Evolutionary conservation across 2,888 invertebrate genomes (phyloP).

Genomic region (Cheilosia soror): DNA sequence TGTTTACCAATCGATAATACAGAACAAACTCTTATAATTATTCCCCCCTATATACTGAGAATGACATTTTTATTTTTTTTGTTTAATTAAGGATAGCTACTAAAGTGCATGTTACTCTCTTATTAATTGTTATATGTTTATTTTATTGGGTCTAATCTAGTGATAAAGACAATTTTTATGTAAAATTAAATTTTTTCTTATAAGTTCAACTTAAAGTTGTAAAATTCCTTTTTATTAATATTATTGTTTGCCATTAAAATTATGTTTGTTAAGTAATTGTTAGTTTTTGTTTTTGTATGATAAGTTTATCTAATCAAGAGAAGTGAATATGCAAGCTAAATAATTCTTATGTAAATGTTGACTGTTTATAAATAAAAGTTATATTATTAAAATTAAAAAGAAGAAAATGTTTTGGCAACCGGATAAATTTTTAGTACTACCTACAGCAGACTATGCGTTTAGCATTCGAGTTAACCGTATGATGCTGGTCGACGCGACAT

Average conservation of each 20-base stretch:
- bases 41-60: slow-evolving; percentile 10
- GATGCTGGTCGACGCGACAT: too few species aligned
- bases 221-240: slow-evolving; percentile 36
- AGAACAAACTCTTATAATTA: slow-evolving; percentile 17
- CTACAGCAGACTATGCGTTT: too few species aligned
- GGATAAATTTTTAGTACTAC: too few species aligned
- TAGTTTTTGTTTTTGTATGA: slow-evolving; percentile 17
- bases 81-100: slow-evolving; percentile 45
- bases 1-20: slow-evolving; percentile 29
- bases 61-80: slow-evolving; percentile 30
- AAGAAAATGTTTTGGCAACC: neutral
- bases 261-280: slow-evolving; percentile 38
- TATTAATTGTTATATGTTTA: slow-evolving; percentile 11
- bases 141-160: slow-evolving; percentile 44
- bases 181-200: slow-evolving; percentile 16
- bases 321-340: slow-evolving; percentile 32
- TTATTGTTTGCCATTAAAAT: slow-evolving; percentile 47
- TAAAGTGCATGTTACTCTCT: slow-evolving; percentile 25
- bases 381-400: slow-evolving; percentile 30
- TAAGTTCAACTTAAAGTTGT: slow-evolving; percentile 40
- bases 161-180: slow-evolving; percentile 43
- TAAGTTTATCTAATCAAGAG: slow-evolving; percentile 20
- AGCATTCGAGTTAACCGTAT: too few species aligned
- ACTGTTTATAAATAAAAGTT: slow-evolving; percentile 62
- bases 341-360: slow-evolving; percentile 65